These are phyloP conservation scores for Diadema setosum DNA, from an alignment of 35 echinoderm and acorn worm species.

Conservation along the genomic window DNA sequence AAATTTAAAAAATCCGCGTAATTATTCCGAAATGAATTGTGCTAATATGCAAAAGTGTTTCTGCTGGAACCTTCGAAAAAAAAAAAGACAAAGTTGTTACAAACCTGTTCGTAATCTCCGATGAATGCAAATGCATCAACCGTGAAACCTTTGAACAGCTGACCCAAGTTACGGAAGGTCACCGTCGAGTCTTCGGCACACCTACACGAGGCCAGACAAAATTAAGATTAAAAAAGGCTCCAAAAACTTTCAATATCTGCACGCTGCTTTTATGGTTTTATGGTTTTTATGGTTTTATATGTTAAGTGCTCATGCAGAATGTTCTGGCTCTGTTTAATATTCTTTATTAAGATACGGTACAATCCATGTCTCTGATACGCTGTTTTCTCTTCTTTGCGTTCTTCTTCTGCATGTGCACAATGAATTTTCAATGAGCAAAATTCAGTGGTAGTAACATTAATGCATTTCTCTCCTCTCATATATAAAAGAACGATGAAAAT, in stretches of 20 bases:
- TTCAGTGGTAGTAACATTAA: too few relatives aligned
- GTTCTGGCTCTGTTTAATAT: not conserved
- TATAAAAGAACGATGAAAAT: too few relatives aligned
- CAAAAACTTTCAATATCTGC: too few relatives aligned
- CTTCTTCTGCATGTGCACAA: too few relatives aligned
- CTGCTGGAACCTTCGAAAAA: not conserved
- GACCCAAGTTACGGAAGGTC: not conserved
- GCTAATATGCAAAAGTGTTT: too few relatives aligned
- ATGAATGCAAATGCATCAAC: not conserved
- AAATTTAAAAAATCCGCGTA: too few relatives aligned
- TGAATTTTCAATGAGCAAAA: too few relatives aligned
- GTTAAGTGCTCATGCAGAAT: not conserved
- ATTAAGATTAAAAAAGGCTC: too few relatives aligned
- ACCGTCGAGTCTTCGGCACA: not conserved
- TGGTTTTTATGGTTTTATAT: not conserved
- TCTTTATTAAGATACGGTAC: too few relatives aligned
- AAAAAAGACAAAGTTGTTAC: not conserved
- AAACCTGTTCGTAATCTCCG: not conserved
- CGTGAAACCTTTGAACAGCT: not conserved
- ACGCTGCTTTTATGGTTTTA: not conserved
- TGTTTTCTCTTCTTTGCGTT: not conserved
- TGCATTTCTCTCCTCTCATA: too few relatives aligned
- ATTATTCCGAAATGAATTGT: too few relatives aligned
- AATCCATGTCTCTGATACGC: not conserved
- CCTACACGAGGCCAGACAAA: not conserved